Evolutionary conservation across 2,113 vertebrate species (phyloP).

Genomic region (Eulacestoma nigropectus): DNA sequence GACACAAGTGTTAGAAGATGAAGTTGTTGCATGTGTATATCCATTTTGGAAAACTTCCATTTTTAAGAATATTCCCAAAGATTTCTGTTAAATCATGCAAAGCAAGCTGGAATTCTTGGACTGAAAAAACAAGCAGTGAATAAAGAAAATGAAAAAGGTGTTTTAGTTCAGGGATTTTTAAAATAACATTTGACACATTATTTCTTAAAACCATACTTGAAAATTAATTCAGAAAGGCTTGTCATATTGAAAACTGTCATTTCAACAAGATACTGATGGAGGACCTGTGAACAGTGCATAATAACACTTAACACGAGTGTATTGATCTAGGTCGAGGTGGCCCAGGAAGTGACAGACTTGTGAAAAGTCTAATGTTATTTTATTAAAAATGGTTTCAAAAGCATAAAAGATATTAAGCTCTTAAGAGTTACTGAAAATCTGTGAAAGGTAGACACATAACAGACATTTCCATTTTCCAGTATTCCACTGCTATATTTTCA

Average conservation of each 20-base stretch:
- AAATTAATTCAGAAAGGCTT: constrained; percentile 28
- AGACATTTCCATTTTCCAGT: neutral
- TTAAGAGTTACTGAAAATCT: constrained; percentile 30
- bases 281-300: neutral
- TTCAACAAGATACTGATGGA: constrained; percentile 23
- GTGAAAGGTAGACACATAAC: neutral
- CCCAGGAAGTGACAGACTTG: constrained; percentile 12
- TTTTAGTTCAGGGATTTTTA: neutral
- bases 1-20: neutral
- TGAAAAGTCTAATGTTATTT: constrained; percentile 10
- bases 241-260: neutral
- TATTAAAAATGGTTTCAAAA: constrained; percentile 32
- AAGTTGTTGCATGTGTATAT: neutral
- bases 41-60: neutral
- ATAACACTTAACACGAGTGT: constrained; percentile 12
- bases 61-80: neutral
- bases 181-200: neutral
- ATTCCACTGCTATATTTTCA: neutral
- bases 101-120: neutral
- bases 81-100: neutral
- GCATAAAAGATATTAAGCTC: neutral
- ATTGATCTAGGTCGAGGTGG: constrained; percentile 27
- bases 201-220: constrained; percentile 19
- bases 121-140: neutral
- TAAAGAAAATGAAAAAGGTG: neutral